These are phyloP conservation scores for Lepidonotus clava DNA, from an alignment of 2,888 invertebrate genomes.

Conservation along the genomic window DNA sequence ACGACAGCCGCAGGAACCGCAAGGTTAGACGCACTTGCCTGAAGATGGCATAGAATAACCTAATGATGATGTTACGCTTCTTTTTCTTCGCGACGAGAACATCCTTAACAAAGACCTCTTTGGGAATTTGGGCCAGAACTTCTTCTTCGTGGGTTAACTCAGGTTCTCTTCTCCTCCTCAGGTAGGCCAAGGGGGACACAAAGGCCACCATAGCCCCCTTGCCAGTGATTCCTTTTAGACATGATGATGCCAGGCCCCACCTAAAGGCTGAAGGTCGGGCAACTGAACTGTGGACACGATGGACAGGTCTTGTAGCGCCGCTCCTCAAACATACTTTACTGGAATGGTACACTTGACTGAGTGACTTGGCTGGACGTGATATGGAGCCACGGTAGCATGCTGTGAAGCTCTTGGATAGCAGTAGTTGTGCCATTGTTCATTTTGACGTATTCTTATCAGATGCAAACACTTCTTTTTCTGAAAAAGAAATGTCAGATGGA, in stretches of 20 bases:
- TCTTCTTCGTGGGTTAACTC: conserved; percentile 17
- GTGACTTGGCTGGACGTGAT: neutral
- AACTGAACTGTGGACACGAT: neutral
- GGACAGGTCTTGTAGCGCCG: neutral
- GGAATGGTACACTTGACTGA: neutral
- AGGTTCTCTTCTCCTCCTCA: neutral
- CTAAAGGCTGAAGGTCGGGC: neutral
- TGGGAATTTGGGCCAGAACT: conserved; percentile 53
- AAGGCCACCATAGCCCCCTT: neutral
- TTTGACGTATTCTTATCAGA: neutral
- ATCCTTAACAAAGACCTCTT: conserved; percentile 61
- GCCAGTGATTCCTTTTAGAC: neutral
- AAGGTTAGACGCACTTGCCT: neutral
- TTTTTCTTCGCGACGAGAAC: conserved; percentile 38
- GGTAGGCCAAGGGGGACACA: neutral
- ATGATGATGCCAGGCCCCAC: no score
- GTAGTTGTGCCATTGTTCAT: conserved; percentile 25
- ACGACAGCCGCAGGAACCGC: conserved; percentile 62
- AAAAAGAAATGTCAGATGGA: no score
- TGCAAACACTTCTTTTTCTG: no score
- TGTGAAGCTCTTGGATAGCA: neutral
- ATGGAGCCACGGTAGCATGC: neutral
- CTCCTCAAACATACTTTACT: neutral
- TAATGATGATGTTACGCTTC: conserved; percentile 13
- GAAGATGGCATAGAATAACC: conserved; percentile 38